Evolutionary conservation across 2,797 vertebrate species (phyloP), one percentile per base, ranked within the genome.

Genomic region (Thaleichthys pacificus): DNA sequence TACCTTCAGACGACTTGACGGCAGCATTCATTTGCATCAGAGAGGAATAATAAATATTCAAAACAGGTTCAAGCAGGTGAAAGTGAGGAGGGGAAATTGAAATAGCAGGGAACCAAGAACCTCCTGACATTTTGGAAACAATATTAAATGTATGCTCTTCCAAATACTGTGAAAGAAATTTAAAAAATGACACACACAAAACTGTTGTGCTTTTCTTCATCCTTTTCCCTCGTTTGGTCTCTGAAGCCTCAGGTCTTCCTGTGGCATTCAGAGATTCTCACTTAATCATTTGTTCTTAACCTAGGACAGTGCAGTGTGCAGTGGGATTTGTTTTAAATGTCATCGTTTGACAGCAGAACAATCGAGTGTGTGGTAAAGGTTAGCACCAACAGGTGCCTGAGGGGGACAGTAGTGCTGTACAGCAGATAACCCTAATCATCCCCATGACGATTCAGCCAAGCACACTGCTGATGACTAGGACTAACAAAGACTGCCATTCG

Each of bases 21-120:
- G 85, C 88, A 83, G 77, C 72, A 85, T 87, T 90, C 71, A 85
- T 88, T 86, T 87, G 82, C 88, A 89, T 90, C 84, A 74, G 69
- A 77, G 81, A 72, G 74, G 90, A 89, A 80, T 0, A 79, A 89
- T 89, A 88, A 82, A 84, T 88, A 92, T 92, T 89, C 87, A 80
- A 72, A 85, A 79, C 74, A 79, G 82, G 83, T 82, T 86, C 68
- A 81, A 77, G 81, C 83, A 91, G 87, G 86, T 91, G 86, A 82
- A 80, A 86, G 78, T 68, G 66, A 74, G 74, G 77, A 79, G 73
- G 71, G 49, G 17, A 70, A 68, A 11, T 38, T 60, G 60, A 76
- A 80, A 77, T 80, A 42, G 28, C n/a, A 73, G 65, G 56, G 24
- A 61, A 24, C 14, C 26, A 14, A 14, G 7, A 58, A 32, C 28